phyloP scores from a whole-genome alignment of 2,888 invertebrate genomes.

The Leptopterna dolabrata region DNA sequence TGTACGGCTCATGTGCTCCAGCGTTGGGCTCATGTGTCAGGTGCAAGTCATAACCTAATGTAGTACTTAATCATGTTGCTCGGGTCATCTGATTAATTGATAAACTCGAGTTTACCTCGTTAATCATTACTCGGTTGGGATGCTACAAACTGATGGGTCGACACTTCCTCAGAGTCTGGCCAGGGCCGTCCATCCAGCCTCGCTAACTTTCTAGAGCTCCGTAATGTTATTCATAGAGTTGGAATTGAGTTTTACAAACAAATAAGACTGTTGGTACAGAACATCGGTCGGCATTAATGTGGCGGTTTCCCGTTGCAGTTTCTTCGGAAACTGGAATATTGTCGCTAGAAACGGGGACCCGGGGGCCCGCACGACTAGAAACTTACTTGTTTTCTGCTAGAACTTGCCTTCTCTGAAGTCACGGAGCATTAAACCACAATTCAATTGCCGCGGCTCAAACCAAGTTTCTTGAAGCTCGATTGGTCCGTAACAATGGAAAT shows the following conservation, averaged over 20 bases:
- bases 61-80: not conserved
- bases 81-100: slow-evolving; percentile 17
- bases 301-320: not conserved
- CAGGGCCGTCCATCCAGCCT: not conserved
- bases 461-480: not conserved
- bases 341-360: not conserved
- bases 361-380: not conserved
- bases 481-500: slow-evolving; percentile 15
- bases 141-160: not conserved
- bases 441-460: not conserved
- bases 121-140: not conserved
- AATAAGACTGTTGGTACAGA: slow-evolving; percentile 34
- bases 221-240: slow-evolving; percentile 47
- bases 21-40: not conserved
- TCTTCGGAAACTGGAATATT: slow-evolving; percentile 15
- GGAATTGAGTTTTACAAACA: slow-evolving; percentile 40
- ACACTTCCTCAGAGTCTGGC: not conserved
- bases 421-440: slow-evolving; percentile 18
- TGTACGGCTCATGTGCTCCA: not conserved
- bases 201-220: not conserved
- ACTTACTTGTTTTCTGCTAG: slow-evolving; percentile 8
- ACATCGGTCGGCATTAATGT: slow-evolving; percentile 39
- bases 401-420: slow-evolving; percentile 15
- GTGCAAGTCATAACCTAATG: not conserved
- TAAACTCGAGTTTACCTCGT: not conserved